Conservation (phyloP, 2,888 invertebrate genomes). For the Standfussiana lucernea region DNA sequence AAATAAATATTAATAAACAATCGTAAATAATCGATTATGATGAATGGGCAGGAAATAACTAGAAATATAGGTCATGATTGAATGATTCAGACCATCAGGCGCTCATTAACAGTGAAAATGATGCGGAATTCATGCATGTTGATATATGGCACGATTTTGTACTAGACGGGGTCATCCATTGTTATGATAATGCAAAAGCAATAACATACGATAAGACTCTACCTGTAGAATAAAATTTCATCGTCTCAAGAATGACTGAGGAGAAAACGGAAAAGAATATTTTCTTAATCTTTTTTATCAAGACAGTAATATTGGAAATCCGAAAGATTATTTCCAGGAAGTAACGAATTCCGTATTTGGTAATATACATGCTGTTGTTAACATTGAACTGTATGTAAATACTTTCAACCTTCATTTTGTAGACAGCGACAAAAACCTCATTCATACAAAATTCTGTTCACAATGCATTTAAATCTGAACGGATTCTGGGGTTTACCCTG, state of each 20-base stretch:
- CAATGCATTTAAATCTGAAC: background rate
- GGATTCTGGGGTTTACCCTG: background rate
- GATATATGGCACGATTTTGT: constrained; percentile 11
- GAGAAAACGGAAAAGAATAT: background rate
- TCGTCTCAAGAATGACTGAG: constrained; percentile 8
- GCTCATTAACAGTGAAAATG: constrained; percentile 39
- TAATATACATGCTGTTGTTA: constrained; percentile 17
- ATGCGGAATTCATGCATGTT: constrained; percentile 24
- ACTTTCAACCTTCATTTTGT: constrained; percentile 40
- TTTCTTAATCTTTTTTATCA: background rate
- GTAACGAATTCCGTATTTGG: constrained; percentile 31
- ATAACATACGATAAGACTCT: constrained; percentile 38
- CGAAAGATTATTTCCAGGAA: constrained; percentile 33
- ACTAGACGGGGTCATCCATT: constrained; percentile 24
- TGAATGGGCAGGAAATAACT: constrained; percentile 52
- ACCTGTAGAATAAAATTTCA: constrained; percentile 13
- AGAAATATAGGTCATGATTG: constrained; percentile 62
- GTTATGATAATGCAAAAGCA: constrained; percentile 34
- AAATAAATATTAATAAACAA: constrained; percentile 51
- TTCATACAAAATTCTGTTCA: background rate
- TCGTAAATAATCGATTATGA: constrained; percentile 50
- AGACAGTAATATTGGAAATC: constrained; percentile 10
- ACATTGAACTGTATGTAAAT: constrained; percentile 49
- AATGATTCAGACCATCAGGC: constrained; percentile 47
- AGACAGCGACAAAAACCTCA: constrained; percentile 8